phyloP scores from a whole-genome alignment of 2,888 invertebrate genomes.

The Tetragonisca angustula region DNA sequence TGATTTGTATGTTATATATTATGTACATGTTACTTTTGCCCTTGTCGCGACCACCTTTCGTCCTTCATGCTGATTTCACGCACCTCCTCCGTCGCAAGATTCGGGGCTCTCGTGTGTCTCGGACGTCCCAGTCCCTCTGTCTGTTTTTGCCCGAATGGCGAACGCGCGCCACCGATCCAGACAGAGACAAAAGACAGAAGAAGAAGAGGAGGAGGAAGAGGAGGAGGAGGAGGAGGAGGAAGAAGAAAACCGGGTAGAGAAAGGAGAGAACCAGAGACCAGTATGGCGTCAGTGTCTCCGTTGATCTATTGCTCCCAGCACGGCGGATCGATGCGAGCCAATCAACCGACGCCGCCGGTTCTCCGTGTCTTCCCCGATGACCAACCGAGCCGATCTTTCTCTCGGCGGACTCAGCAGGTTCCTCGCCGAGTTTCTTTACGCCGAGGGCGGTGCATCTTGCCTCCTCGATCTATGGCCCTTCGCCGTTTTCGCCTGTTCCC shows the following conservation, averaged over 20 bases:
- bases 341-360: conserved; percentile 67
- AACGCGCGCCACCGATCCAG: conserved; percentile 4
- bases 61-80: not conserved
- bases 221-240: not conserved
- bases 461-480: not conserved
- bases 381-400: conserved; percentile 59
- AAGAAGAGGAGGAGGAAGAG: not conserved
- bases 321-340: conserved; percentile 74
- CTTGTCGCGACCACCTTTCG: not conserved
- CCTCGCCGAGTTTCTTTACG: conserved; percentile 35
- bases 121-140: not conserved
- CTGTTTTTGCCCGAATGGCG: conserved; percentile 3
- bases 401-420: conserved; percentile 46
- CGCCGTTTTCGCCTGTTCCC: not conserved
- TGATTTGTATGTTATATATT: too few species aligned
- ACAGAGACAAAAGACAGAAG: not conserved
- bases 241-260: not conserved
- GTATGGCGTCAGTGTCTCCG: conserved; percentile 71
- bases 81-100: conserved; percentile 7
- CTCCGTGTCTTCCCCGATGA: conserved; percentile 63
- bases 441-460: conserved; percentile 16
- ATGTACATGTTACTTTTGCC: not conserved
- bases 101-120: not conserved
- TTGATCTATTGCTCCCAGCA: conserved; percentile 74
- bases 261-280: conserved; percentile 33